Conservation (phyloP, 2,888 invertebrate species). For the Notocelia uddmanniana region DNA sequence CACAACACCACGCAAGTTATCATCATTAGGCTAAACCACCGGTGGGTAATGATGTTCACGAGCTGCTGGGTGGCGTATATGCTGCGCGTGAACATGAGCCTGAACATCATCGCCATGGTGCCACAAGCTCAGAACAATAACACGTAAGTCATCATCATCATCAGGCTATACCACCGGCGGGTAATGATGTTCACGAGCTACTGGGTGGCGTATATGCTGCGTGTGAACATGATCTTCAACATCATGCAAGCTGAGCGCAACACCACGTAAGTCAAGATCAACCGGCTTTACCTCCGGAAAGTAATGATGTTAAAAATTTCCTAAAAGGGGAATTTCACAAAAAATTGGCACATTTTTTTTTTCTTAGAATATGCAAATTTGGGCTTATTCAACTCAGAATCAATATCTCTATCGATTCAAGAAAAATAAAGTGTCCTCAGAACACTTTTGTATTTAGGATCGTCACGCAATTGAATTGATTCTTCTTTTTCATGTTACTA, state of each 20-base stretch:
- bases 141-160: conserved; percentile 64
- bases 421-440: too few species aligned
- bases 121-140: conserved; percentile 68
- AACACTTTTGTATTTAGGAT: too few species aligned
- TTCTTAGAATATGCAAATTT: too few species aligned
- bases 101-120: conserved; percentile 91
- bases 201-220: conserved; percentile 55
- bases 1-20: conserved; percentile 54
- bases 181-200: conserved; percentile 91
- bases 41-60: conserved; percentile 89
- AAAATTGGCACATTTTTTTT: too few species aligned
- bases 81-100: conserved; percentile 88
- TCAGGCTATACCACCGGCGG: conserved; percentile 55
- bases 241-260: conserved; percentile 60
- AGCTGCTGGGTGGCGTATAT: conserved; percentile 81
- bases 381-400: too few species aligned
- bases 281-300: conserved; percentile 56
- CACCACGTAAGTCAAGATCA: too few species aligned
- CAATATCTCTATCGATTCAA: too few species aligned
- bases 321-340: too few species aligned
- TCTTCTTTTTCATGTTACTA: too few species aligned
- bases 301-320: conserved; percentile 89
- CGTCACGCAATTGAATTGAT: too few species aligned
- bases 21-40: conserved; percentile 52
- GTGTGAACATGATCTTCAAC: not conserved